A percentile compares a stretch with the other conserved stretches of the same genome.
These are phyloP conservation scores for Gavialis gangeticus DNA, from an alignment of 2,113 vertebrate genomes.

Conservation along the genomic window DNA sequence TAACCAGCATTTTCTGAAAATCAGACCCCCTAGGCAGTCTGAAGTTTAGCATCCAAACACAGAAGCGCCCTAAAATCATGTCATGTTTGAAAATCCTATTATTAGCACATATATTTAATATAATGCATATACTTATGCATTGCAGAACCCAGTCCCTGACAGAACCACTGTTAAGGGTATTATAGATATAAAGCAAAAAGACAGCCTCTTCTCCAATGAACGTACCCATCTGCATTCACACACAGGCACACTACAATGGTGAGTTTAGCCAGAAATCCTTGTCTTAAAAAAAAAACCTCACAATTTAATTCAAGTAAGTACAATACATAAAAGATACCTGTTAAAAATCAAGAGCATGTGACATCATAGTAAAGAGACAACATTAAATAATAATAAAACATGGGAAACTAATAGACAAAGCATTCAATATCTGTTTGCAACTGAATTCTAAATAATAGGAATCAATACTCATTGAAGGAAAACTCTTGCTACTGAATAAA, in stretches of 20 bases:
- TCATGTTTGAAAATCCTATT: background rate
- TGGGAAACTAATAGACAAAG: background rate
- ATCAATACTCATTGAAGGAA: background rate
- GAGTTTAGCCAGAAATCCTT: background rate
- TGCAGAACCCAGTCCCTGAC: too few species aligned
- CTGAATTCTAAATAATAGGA: background rate
- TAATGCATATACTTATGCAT: background rate
- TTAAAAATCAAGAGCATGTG: background rate
- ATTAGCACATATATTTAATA: background rate
- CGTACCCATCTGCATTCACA: too few species aligned
- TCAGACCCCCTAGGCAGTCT: accelerated
- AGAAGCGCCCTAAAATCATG: background rate
- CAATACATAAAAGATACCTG: background rate
- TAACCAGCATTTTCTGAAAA: background rate
- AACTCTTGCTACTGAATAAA: background rate
- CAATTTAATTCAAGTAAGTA: background rate
- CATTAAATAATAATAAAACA: background rate
- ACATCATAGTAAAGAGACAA: background rate
- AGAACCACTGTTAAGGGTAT: background rate
- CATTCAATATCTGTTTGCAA: background rate
- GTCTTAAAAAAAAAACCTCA: background rate
- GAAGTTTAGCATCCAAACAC: background rate
- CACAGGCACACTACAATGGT: background rate
- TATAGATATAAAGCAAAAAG: background rate
- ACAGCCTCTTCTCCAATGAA: background rate